phyloP scores from a whole-genome alignment of 1,140 invertebrate species.

The Condylostylus longicornis region DNA sequence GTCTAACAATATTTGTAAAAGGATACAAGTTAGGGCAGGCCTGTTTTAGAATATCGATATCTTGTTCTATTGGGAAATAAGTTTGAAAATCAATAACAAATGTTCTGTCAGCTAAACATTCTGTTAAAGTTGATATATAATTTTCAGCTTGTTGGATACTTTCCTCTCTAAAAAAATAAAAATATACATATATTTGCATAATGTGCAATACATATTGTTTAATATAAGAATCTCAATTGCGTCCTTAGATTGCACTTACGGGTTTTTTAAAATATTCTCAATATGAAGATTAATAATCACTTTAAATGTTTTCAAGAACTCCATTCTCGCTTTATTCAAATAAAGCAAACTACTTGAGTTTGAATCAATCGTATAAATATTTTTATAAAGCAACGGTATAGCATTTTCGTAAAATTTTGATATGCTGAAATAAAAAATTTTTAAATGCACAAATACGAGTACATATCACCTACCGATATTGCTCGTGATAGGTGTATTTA shows the following conservation, averaged over 20 bases:
- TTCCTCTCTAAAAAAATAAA: slow-evolving; percentile 6
- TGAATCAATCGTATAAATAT: slow-evolving; percentile 27
- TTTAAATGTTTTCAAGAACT: slow-evolving; percentile 34
- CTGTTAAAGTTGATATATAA: slow-evolving; percentile 44
- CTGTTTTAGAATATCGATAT: slow-evolving; percentile 41
- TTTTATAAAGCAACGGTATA: slow-evolving; percentile 46
- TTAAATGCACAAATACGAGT: too few relatives aligned
- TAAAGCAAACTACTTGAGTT: slow-evolving; percentile 17
- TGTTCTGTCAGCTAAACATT: slow-evolving; percentile 45
- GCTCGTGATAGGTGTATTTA: too few relatives aligned
- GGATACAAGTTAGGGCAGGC: slow-evolving; percentile 49
- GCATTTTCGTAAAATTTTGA: slow-evolving; percentile 47
- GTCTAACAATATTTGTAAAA: slow-evolving; percentile 19
- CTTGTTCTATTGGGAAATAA: slow-evolving; percentile 42
- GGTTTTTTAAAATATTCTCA: slow-evolving; percentile 23
- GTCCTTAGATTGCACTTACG: slow-evolving; percentile 9
- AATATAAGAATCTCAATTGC: neutral
- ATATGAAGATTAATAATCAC: slow-evolving; percentile 13
- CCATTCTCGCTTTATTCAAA: slow-evolving; percentile 33
- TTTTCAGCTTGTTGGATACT: slow-evolving; percentile 13
- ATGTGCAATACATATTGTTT: neutral
- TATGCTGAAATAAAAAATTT: slow-evolving; percentile 36
- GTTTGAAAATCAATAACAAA: slow-evolving; percentile 56
- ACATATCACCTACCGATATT: too few relatives aligned
- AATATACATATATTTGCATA: neutral